Percentiles rank a stretch among this genome's conserved stretches.
Conservation (phyloP, 2,797 vertebrate species). For the Myripristis murdjan region DNA sequence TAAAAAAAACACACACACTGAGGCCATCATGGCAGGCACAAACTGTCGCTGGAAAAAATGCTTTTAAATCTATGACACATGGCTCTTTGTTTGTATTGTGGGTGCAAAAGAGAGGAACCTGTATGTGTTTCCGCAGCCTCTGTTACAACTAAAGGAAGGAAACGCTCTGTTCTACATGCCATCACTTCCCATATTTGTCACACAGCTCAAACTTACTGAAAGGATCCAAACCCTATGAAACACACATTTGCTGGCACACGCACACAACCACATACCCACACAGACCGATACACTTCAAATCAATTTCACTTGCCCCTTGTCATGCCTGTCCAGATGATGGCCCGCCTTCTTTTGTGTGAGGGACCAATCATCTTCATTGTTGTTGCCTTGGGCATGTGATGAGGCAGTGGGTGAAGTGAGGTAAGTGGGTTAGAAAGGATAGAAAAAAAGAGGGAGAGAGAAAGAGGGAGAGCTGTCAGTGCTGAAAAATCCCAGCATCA, state of each 20-base stretch:
- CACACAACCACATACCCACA: slow-evolving; percentile 32
- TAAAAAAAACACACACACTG: slow-evolving; percentile 35
- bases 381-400: slow-evolving; percentile 69
- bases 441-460: slow-evolving; percentile 5
- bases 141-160: slow-evolving; percentile 69
- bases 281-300: slow-evolving; percentile 69
- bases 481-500: slow-evolving; percentile 57
- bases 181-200: slow-evolving; percentile 65
- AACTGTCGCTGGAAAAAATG: slow-evolving; percentile 33
- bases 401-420: slow-evolving; percentile 68
- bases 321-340: slow-evolving; percentile 69
- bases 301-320: slow-evolving; percentile 73
- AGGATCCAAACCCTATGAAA: slow-evolving; percentile 44
- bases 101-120: slow-evolving; percentile 44
- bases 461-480: slow-evolving; percentile 44
- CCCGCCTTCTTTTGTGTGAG: slow-evolving; percentile 64
- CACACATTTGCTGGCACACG: slow-evolving; percentile 23
- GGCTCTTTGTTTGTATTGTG: slow-evolving; percentile 61
- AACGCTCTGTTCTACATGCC: slow-evolving; percentile 60
- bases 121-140: slow-evolving; percentile 64
- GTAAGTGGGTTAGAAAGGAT: slow-evolving; percentile 60
- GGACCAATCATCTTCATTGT: slow-evolving; percentile 71
- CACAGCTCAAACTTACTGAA: slow-evolving; percentile 54
- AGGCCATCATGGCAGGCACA: slow-evolving; percentile 19
- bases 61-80: slow-evolving; percentile 41